A percentile compares a stretch with the other conserved stretches of the same genome.
Conservation (phyloP, 1,140 invertebrate genomes). For the Panagrolaimus sp. region DNA sequence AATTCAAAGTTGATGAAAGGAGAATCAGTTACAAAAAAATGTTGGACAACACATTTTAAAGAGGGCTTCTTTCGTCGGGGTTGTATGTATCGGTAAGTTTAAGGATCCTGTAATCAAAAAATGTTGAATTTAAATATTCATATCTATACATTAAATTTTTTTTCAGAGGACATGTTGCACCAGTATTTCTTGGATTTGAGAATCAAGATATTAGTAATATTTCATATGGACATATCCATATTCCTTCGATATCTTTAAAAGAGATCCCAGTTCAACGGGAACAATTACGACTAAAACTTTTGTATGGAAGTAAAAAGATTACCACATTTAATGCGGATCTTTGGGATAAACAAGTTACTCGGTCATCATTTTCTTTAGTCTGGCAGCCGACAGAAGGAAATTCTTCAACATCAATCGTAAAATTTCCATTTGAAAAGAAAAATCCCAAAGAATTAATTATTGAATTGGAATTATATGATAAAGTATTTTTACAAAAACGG, state of each 20-base stretch:
- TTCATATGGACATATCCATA: slow-evolving; percentile 57
- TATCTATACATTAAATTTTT: not conserved
- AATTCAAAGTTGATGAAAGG: slow-evolving; percentile 60
- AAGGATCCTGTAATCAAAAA: slow-evolving; percentile 15
- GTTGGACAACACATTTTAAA: slow-evolving; percentile 54
- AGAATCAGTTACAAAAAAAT: slow-evolving; percentile 53
- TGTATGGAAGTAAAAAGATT: slow-evolving; percentile 45
- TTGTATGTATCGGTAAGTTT: slow-evolving; percentile 53
- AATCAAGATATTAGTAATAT: slow-evolving; percentile 47
- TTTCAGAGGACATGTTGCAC: slow-evolving; percentile 56
- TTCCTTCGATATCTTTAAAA: slow-evolving; percentile 57
- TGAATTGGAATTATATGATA: slow-evolving; percentile 44
- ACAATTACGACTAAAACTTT: slow-evolving; percentile 50
- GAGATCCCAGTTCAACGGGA: slow-evolving; percentile 57
- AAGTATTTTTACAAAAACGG: slow-evolving; percentile 39
- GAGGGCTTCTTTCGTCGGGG: slow-evolving; percentile 57
- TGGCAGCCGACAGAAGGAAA: slow-evolving; percentile 55
- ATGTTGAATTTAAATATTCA: slow-evolving; percentile 18
- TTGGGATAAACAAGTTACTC: slow-evolving; percentile 58
- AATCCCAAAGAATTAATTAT: slow-evolving; percentile 39
- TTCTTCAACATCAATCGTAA: slow-evolving; percentile 51
- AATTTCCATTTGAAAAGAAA: slow-evolving; percentile 57
- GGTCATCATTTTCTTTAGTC: slow-evolving; percentile 55
- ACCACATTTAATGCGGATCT: slow-evolving; percentile 57
- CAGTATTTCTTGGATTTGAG: slow-evolving; percentile 56